Conservation (phyloP, 1,140 invertebrate genomes). For the Lepidurus apus region DNA sequence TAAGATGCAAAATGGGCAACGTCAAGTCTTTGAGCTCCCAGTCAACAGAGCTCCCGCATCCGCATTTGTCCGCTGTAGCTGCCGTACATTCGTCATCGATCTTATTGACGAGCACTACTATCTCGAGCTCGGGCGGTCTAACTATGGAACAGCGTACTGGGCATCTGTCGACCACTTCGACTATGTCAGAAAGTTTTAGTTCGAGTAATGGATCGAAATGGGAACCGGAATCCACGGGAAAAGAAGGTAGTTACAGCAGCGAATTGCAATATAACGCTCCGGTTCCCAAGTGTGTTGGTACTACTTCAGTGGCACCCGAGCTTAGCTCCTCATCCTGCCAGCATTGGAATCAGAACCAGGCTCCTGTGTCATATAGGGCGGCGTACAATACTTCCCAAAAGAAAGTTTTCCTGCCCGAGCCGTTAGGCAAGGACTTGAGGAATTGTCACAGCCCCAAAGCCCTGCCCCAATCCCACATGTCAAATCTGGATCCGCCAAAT, state of each 20-base stretch:
- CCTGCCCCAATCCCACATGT: too few species aligned
- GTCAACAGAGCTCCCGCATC: background rate
- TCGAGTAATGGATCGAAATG: background rate
- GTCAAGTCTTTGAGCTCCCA: background rate
- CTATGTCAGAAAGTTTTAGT: background rate
- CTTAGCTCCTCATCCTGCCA: background rate
- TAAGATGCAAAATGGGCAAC: background rate
- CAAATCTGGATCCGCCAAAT: too few species aligned
- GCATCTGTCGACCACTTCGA: background rate
- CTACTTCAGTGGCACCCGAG: background rate
- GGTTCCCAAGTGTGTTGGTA: background rate
- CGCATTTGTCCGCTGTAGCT: background rate
- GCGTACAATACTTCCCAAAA: background rate
- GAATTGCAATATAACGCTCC: background rate
- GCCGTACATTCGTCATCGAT: background rate
- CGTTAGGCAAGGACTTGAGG: background rate
- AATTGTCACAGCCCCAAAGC: background rate
- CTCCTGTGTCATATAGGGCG: background rate
- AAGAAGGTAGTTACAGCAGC: background rate
- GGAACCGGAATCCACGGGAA: background rate
- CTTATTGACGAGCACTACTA: background rate
- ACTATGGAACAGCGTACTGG: background rate
- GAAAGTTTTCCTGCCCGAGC: background rate
- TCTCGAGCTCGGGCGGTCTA: background rate
- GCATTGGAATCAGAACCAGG: background rate